Percentiles rank a stretch among this genome's conserved stretches.
phyloP scores from a whole-genome alignment of 2,888 invertebrate species.

The Drosophila barbarae region DNA sequence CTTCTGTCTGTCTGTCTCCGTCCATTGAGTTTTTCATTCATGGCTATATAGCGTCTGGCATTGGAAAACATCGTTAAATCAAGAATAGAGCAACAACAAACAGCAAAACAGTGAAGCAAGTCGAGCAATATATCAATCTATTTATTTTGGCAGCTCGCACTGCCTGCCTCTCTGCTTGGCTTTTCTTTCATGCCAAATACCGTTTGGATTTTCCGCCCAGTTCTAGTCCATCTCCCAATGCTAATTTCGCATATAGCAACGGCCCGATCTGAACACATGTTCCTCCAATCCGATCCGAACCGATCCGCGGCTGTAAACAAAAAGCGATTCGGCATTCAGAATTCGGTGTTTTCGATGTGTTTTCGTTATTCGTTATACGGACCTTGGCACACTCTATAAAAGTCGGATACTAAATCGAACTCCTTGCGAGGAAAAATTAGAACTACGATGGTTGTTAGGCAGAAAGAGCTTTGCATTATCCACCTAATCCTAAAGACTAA shows the following conservation, averaged over 20 bases:
- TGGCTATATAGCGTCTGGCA: constrained; percentile 49
- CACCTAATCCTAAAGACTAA: no score
- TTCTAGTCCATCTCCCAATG: constrained; percentile 6
- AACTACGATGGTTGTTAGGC: neutral
- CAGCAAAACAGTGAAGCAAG: constrained; percentile 2
- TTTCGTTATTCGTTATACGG: neutral
- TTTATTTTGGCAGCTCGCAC: constrained; percentile 43
- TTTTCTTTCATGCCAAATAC: constrained; percentile 30
- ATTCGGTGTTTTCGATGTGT: neutral
- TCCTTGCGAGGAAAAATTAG: neutral
- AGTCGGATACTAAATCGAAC: constrained; percentile 4
- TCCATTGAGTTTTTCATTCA: constrained; percentile 50
- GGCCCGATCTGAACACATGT: constrained; percentile 18
- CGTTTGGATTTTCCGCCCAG: constrained; percentile 14
- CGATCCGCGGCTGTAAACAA: constrained; percentile 24
- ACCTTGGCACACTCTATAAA: constrained; percentile 28
- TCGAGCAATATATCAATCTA: constrained; percentile 33
- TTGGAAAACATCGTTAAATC: constrained; percentile 53
- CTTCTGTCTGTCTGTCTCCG: no score
- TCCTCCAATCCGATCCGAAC: constrained; percentile 8
- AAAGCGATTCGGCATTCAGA: constrained; percentile 1
- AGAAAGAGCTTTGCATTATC: neutral
- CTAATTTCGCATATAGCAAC: constrained; percentile 24
- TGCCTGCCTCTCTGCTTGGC: neutral
- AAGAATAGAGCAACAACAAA: constrained; percentile 32